Conservation (phyloP, 2,113 vertebrate species). For the Baryphthengus martii region DNA sequence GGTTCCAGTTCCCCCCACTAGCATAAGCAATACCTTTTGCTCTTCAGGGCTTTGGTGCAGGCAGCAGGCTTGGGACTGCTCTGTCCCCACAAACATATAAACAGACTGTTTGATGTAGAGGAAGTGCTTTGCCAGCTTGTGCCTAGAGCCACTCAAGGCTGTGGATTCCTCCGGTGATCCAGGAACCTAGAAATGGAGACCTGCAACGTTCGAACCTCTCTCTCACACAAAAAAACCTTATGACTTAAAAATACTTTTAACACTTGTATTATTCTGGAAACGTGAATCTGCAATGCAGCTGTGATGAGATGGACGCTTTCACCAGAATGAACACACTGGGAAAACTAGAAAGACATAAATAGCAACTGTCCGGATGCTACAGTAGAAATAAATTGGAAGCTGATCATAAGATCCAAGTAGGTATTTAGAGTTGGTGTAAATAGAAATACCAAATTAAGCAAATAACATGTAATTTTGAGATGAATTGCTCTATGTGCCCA, state of each 20-base stretch:
- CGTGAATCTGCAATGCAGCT: not conserved
- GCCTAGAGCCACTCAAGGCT: not conserved
- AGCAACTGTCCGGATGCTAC: conserved; percentile 22
- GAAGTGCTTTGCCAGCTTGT: not conserved
- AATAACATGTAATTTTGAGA: conserved; percentile 64
- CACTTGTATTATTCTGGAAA: not conserved
- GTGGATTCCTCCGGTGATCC: not conserved
- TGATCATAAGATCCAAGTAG: conserved; percentile 43
- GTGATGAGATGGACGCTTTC: not conserved
- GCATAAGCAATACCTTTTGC: not conserved
- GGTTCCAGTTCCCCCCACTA: not conserved
- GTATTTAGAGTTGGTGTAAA: conserved; percentile 59
- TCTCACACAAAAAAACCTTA: not conserved
- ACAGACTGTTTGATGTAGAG: not conserved
- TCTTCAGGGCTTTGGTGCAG: not conserved
- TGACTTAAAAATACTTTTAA: not conserved
- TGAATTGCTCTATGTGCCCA: conserved; percentile 23
- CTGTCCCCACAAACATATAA: not conserved
- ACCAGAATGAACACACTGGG: not conserved
- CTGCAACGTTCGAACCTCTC: not conserved
- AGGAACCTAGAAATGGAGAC: not conserved
- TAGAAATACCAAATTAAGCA: conserved; percentile 63
- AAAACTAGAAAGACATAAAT: conserved; percentile 33
- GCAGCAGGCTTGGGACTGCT: not conserved
- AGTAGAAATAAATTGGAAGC: conserved; percentile 63